These are phyloP conservation scores for Drosophila pseudotalamancana DNA, from an alignment of 2,888 invertebrate genomes.

Conservation along the genomic window DNA sequence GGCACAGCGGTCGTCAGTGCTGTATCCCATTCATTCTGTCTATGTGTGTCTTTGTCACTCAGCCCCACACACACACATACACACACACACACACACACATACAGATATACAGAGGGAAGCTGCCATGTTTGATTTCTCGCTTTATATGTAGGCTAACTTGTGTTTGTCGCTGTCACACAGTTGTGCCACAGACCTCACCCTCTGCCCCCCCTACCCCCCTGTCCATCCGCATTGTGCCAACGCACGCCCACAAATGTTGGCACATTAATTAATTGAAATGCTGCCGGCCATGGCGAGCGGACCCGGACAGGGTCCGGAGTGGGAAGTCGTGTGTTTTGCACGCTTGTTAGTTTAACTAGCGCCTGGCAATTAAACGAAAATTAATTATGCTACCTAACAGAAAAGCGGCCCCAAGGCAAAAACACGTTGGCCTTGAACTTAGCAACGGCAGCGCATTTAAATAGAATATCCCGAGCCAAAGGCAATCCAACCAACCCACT, in stretches of 20 bases:
- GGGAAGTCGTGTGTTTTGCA: slow-evolving; percentile 58
- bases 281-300: slow-evolving; percentile 59
- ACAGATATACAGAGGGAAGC: slow-evolving; percentile 20
- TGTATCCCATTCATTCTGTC: slow-evolving; percentile 14
- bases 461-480: not conserved
- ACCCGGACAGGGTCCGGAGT: not conserved
- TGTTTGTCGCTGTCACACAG: slow-evolving; percentile 69
- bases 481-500: not conserved
- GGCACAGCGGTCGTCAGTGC: slow-evolving; percentile 22
- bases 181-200: slow-evolving; percentile 5
- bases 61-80: not conserved
- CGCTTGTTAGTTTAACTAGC: slow-evolving; percentile 78
- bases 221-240: not conserved
- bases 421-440: slow-evolving; percentile 69
- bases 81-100: not conserved
- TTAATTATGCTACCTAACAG: slow-evolving; percentile 72
- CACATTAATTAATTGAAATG: slow-evolving; percentile 78
- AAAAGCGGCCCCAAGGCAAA: slow-evolving; percentile 38
- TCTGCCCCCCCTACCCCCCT: not conserved
- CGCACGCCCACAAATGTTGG: slow-evolving; percentile 71
- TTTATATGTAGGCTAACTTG: slow-evolving; percentile 72
- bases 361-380: slow-evolving; percentile 74
- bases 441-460: slow-evolving; percentile 25
- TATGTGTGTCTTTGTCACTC: slow-evolving; percentile 8
- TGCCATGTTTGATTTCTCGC: slow-evolving; percentile 76